These are phyloP conservation scores for Chymomyza caudatula DNA, from an alignment of 2,888 invertebrate species.

Conservation along the genomic window DNA sequence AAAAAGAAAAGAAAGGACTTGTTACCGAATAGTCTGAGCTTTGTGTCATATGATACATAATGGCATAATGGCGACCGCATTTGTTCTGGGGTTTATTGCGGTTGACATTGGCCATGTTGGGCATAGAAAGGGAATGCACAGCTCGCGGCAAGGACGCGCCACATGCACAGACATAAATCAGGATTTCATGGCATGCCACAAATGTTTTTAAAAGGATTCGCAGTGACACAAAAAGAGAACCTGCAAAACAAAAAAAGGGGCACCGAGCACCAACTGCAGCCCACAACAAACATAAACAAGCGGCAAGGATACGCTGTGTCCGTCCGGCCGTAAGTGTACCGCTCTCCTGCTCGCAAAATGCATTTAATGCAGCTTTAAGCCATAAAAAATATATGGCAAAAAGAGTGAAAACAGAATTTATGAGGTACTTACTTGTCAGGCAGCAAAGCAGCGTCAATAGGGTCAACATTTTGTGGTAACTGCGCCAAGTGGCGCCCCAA, in stretches of 20 bases:
- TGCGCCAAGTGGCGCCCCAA: slow-evolving; percentile 23
- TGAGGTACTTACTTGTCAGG: slow-evolving; percentile 75
- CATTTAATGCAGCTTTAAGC: neutral
- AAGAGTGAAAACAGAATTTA: neutral
- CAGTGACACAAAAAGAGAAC: neutral
- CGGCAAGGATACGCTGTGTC: slow-evolving; percentile 17
- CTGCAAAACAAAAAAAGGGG: neutral
- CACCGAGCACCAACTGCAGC: slow-evolving; percentile 13
- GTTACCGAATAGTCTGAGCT: slow-evolving; percentile 1
- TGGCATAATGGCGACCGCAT: slow-evolving; percentile 49
- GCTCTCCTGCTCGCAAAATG: neutral
- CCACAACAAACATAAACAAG: slow-evolving; percentile 28
- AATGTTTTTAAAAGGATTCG: slow-evolving; percentile 68
- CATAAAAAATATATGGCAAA: too few relatives aligned
- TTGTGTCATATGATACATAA: slow-evolving; percentile 53
- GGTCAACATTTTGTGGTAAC: slow-evolving; percentile 75
- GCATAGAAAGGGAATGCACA: neutral
- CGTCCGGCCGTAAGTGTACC: neutral
- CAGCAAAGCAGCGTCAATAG: slow-evolving; percentile 76
- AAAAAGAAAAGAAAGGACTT: neutral
- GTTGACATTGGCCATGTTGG: slow-evolving; percentile 63
- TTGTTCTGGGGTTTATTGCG: slow-evolving; percentile 57
- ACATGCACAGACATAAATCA: slow-evolving; percentile 64
- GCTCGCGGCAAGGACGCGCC: slow-evolving; percentile 25
- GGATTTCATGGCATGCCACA: slow-evolving; percentile 57